These are phyloP conservation scores for Nemurella pictetii DNA, from an alignment of 2,888 invertebrate genomes.

Conservation along the genomic window DNA sequence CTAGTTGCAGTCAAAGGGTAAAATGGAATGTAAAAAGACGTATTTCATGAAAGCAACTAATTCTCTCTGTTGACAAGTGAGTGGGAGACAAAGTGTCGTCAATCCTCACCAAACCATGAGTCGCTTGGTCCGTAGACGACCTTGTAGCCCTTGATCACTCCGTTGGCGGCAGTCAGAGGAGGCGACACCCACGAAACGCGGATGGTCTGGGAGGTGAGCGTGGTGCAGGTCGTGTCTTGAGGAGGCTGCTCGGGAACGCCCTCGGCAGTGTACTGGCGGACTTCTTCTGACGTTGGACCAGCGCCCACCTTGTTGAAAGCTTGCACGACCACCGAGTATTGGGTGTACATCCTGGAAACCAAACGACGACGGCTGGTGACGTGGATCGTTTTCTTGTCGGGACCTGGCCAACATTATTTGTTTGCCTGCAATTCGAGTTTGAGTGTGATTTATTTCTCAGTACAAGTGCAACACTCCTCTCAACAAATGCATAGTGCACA, in stretches of 20 bases:
- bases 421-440: no score
- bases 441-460: no score
- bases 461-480: no score
- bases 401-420: no score
- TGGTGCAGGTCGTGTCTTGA: slow-evolving; percentile 88
- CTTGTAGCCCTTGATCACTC: slow-evolving; percentile 94
- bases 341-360: slow-evolving; percentile 77
- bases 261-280: slow-evolving; percentile 91
- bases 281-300: slow-evolving; percentile 87
- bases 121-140: slow-evolving; percentile 90
- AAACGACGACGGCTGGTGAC: not conserved
- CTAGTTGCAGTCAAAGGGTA: no score
- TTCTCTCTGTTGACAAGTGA: no score
- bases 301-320: slow-evolving; percentile 93
- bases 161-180: slow-evolving; percentile 87
- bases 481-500: no score
- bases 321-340: slow-evolving; percentile 94
- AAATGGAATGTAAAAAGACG: no score
- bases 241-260: slow-evolving; percentile 91
- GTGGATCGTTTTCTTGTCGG: no score
- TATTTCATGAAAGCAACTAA: no score
- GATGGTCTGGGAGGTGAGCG: slow-evolving; percentile 91
- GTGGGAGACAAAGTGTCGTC: no score
- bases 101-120: slow-evolving; percentile 90
- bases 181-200: slow-evolving; percentile 94